phyloP scores from a whole-genome alignment of 2,113 vertebrate genomes.

The Zosterops hypoxanthus region DNA sequence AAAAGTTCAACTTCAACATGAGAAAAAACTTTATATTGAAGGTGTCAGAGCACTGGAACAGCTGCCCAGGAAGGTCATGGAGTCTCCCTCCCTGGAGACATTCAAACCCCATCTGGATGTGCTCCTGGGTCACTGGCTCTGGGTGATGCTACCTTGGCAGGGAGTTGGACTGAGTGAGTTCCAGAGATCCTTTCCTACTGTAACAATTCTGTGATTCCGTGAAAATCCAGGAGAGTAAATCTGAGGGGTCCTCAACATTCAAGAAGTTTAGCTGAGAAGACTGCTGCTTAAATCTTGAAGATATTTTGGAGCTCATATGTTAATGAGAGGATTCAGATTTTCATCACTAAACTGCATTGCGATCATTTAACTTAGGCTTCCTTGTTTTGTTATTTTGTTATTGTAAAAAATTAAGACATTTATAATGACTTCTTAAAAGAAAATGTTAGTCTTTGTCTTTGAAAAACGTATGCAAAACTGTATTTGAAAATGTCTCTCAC shows the following conservation, averaged over 20 bases:
- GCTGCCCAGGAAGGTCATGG: fast-evolving
- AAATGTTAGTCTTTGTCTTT: neutral
- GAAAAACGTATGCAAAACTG: fast-evolving
- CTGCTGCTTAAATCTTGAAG: neutral
- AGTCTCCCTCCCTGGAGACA: too few relatives aligned
- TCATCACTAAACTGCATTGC: neutral
- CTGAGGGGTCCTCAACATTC: fast-evolving
- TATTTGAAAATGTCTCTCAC: neutral
- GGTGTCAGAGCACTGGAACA: neutral
- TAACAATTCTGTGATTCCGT: neutral
- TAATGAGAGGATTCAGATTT: neutral
- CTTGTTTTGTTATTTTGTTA: neutral
- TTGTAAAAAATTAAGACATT: fast-evolving
- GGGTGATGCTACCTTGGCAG: neutral
- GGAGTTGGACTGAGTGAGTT: neutral
- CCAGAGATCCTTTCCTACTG: too few relatives aligned
- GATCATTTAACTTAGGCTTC: fast-evolving
- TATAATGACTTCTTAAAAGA: fast-evolving
- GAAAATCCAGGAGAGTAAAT: neutral
- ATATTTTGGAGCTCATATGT: neutral
- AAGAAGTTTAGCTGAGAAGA: neutral
- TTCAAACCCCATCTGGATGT: neutral
- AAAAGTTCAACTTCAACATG: fast-evolving
- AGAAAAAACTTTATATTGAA: fast-evolving
- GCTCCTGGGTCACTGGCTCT: neutral